Base-by-base conservation (phyloP, 2,888 invertebrate species). In the Drosophila pseudotalamancana region DNA sequence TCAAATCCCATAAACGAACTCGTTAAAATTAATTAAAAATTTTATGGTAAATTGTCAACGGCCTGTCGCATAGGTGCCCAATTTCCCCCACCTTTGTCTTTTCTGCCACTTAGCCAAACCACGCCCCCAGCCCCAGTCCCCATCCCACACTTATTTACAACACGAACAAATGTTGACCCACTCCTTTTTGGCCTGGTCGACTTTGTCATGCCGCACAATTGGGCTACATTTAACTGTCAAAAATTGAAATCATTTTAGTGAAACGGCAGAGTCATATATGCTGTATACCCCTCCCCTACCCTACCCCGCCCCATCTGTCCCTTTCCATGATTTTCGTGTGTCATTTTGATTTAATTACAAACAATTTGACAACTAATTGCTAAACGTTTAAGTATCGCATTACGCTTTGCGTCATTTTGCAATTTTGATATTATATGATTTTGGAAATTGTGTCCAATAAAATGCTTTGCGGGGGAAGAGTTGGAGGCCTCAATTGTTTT, bases 351-450 rank as follows among this genome's bases (percentile, higher is more conserved):
- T 87, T 87, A 85, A 84, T 84, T 84, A 87, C 87, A 74, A 87
- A 87, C 85, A 84, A 85, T 84, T 87, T 85, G 86, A 85, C 87
- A 87, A 87, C 87, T 85, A 87, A 84, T 84, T 84, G 84, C 86
- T 67, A 67, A 78, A 77, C 76, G 72, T 75, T 87, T 84, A 85
- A 87, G 67, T 87, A 74, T 85, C 77, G 82, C 77, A 84, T 84
- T 85, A 84, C 80, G 80, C 78, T 85, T 82, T 78, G 81, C 73
- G 78, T 66, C 68, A 83, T 87, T 76, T 86, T 81, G 87, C 87
- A 80, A 86, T 86, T 86, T 86, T 61, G 57, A 77, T 84, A 78
- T 84, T 71, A 80, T 80, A 61, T 62, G 72, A 65, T 73, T 69
- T 65, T 70, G 62, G 61, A 71, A 73, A 77, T 69, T 86, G 81